Percentiles rank a stretch among this genome's conserved stretches.
These are phyloP conservation scores for Lithobates sylvaticus DNA, from an alignment of 2,797 vertebrate species.

Conservation along the genomic window DNA sequence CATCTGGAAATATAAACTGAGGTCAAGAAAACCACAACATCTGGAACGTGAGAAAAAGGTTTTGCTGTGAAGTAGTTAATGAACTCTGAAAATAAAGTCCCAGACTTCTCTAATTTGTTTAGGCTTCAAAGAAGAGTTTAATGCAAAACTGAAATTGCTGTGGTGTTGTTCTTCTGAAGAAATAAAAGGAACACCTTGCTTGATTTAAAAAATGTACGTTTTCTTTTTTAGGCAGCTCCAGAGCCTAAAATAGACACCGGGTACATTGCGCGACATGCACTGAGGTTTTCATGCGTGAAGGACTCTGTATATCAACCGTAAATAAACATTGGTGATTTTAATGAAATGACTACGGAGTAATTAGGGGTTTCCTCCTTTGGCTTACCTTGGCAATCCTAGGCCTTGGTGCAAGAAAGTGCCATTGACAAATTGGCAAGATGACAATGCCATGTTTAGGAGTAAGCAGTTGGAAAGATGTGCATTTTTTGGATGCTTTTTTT, in stretches of 20 bases:
- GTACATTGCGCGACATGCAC: not conserved
- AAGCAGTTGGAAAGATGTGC: too few species aligned
- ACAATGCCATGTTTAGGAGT: not conserved
- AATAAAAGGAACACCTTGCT: conserved; percentile 66
- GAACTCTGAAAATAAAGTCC: conserved; percentile 88
- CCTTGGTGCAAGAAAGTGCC: not conserved
- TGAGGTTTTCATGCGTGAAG: not conserved
- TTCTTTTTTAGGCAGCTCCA: conserved; percentile 29
- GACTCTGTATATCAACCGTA: not conserved
- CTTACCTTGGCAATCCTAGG: not conserved
- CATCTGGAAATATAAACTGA: conserved; percentile 77
- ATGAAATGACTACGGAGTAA: not conserved
- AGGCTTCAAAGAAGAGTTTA: conserved; percentile 81
- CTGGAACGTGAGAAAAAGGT: conserved; percentile 80
- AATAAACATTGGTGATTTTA: conserved; percentile 20
- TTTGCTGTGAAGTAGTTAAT: conserved; percentile 84
- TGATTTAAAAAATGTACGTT: conserved; percentile 50
- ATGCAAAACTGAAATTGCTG: conserved; percentile 71
- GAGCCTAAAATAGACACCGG: conserved; percentile 32
- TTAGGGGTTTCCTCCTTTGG: not conserved
- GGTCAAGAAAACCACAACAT: conserved; percentile 85
- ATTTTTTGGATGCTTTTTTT: too few species aligned
- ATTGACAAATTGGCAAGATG: not conserved
- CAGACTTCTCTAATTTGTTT: conserved; percentile 88
- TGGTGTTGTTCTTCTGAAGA: conserved; percentile 68